Percentiles rank a stretch among this genome's conserved stretches.
phyloP scores from a whole-genome alignment of 2,888 invertebrate genomes.

The Cybosia mesomella region DNA sequence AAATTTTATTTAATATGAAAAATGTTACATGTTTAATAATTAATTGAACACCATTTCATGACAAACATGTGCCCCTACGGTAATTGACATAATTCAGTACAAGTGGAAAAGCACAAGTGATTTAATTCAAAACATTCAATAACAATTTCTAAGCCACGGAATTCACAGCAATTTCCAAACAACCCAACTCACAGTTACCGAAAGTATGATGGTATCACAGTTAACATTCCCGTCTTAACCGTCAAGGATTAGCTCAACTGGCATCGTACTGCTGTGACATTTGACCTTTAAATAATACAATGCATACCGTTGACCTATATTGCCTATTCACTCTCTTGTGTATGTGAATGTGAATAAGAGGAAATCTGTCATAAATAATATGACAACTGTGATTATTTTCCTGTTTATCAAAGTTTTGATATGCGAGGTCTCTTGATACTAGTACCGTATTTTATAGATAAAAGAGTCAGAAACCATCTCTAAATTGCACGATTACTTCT shows the following conservation, averaged over 20 bases:
- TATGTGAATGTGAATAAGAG: background rate
- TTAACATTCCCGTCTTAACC: constrained; percentile 44
- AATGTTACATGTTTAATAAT: too few relatives aligned
- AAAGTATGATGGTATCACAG: constrained; percentile 40
- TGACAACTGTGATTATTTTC: constrained; percentile 5
- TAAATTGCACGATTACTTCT: background rate
- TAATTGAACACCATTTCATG: too few relatives aligned
- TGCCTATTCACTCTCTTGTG: constrained; percentile 14
- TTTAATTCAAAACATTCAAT: background rate
- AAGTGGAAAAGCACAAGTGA: too few relatives aligned
- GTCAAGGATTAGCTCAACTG: constrained; percentile 65
- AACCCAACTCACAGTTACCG: constrained; percentile 36
- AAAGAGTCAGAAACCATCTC: background rate
- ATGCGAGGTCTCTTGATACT: background rate
- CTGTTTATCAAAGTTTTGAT: background rate
- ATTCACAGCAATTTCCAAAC: constrained; percentile 11
- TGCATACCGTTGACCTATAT: constrained; percentile 50
- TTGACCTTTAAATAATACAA: constrained; percentile 53
- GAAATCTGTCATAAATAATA: background rate
- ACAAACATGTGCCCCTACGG: too few relatives aligned
- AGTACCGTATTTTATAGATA: background rate
- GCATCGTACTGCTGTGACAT: constrained; percentile 61
- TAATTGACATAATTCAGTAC: too few relatives aligned
- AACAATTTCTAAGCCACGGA: background rate
- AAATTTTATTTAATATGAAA: too few relatives aligned